Conservation (phyloP, 2,888 invertebrate genomes). For the Nebria brevicollis region DNA sequence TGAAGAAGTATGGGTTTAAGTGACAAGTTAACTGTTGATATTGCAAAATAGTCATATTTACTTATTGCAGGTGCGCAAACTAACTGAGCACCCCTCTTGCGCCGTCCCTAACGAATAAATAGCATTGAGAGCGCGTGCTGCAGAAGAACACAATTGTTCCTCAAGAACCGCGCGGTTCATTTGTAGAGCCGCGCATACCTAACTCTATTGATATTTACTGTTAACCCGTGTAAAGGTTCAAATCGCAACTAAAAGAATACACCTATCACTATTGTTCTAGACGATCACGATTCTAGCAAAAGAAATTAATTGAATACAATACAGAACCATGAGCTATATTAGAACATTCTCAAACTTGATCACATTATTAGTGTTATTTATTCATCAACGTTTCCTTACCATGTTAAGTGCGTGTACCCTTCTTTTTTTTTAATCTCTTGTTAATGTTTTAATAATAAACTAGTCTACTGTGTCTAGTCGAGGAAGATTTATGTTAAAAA, state of each 20-base stretch:
- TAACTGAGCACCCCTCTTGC: background rate
- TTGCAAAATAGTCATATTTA: slow-evolving; percentile 19
- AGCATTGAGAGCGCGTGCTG: slow-evolving; percentile 5
- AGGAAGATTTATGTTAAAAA: background rate
- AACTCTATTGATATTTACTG: background rate
- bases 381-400: background rate
- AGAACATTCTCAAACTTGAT: background rate
- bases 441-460: background rate
- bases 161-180: slow-evolving; percentile 2
- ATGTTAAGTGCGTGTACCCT: background rate
- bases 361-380: background rate
- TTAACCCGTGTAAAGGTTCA: background rate
- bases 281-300: background rate
- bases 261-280: background rate
- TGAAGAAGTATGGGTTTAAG: slow-evolving; percentile 6
- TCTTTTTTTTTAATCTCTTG: background rate
- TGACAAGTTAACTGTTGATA: slow-evolving; percentile 18
- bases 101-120: background rate
- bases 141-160: slow-evolving; percentile 5
- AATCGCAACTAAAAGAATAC: background rate
- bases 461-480: background rate
- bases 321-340: background rate
- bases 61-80: slow-evolving; percentile 9
- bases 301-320: background rate
- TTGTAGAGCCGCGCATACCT: background rate